Base-by-base conservation (phyloP, 2,797 vertebrate genomes). In the Tarsius wallacei region DNA sequence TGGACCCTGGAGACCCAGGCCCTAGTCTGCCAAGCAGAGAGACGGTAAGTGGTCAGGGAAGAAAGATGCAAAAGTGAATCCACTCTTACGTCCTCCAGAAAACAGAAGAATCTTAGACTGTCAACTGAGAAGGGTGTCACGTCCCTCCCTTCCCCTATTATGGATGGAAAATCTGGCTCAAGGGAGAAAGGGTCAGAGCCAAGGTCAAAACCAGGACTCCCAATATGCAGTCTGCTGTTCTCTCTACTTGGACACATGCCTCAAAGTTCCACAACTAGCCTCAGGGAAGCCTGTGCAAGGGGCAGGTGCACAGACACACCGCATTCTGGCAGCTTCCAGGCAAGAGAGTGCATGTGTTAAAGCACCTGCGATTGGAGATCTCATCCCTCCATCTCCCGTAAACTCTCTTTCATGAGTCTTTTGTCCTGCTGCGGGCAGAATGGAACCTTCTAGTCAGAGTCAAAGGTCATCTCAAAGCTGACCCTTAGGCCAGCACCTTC, bases 321-420 rank as follows among this genome's bases (percentile, higher is more conserved):
- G 8, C 16, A 17, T 0, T 4, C 0, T 0, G 26, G 70, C 51
- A 57, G 81, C 71, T 47, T 78, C 74, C 13, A 5, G 51, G 47
- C 9, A 28, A 33, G 82, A 11, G 47, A 24, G 13, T 4, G 1
- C 2, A 9, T 0, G 2, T 15, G 31, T 36, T 9, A 4, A 31
- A n/a, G 36, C 16, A 5, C 71, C 53, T 33, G n/a, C 42, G 42
- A 42, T 3, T 6, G 19, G 49, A 84, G 78, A 11, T 17, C 89
- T 31, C 77, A 47, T 10, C 64, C 64, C 59, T 66, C 53, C 53
- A 61, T 11, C 68, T 61, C 87, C 80, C 71, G 47, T 7, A 42
- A 83, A 19, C 71, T 70, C 57, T 55, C 28, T 63, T 57, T 61
- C 77, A 66, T 26, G 0, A 8, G 53, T n/a, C 68, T 73, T 80